phyloP scores from a whole-genome alignment of 2,888 invertebrate species.

The Amaurobius ferox region DNA sequence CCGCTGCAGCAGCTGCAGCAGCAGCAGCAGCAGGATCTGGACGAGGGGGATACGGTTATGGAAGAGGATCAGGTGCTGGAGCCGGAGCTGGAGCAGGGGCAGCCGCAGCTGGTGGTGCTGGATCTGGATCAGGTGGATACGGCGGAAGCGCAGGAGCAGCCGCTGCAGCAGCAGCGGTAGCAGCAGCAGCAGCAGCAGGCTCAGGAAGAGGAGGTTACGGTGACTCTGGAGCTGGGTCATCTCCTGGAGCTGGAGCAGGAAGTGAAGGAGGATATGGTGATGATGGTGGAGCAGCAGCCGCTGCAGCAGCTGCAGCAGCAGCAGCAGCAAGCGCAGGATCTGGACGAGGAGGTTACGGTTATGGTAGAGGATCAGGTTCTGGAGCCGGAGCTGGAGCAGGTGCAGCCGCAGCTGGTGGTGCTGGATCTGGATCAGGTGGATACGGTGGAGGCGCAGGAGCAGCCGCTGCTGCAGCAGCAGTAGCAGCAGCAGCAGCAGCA shows the following conservation, averaged over 20 bases:
- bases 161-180: conserved; percentile 5
- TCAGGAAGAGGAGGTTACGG: conserved; percentile 1
- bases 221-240: background rate
- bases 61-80: background rate
- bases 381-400: background rate
- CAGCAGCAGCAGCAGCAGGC: conserved; percentile 7
- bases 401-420: background rate
- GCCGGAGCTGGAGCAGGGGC: background rate
- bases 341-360: background rate
- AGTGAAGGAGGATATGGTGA: no score
- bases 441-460: background rate
- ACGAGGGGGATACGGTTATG: background rate
- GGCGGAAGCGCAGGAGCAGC: conserved; percentile 1
- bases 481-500: background rate
- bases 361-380: no score
- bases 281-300: background rate
- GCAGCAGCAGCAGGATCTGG: no score
- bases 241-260: background rate
- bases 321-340: background rate
- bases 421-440: background rate
- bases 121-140: background rate
- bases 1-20: background rate
- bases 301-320: background rate
- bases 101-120: no score
- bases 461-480: background rate